Percentiles rank a stretch among this genome's conserved stretches.
These are phyloP conservation scores for Tromatobia lineatoria DNA, from an alignment of 2,888 invertebrate genomes.

Conservation along the genomic window DNA sequence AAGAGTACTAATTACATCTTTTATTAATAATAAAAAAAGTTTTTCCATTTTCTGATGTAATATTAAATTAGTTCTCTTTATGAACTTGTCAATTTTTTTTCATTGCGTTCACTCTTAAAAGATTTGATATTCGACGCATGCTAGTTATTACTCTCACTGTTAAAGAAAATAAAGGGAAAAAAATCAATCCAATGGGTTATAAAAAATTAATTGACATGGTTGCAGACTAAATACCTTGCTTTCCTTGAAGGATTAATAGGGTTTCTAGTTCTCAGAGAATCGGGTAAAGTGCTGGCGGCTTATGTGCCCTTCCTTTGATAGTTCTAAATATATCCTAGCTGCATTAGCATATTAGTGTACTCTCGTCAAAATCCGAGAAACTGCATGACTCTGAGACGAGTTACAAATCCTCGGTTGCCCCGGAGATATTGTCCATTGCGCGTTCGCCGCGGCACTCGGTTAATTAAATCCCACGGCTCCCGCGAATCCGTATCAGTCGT, in stretches of 20 bases:
- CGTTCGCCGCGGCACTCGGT: slow-evolving; percentile 34
- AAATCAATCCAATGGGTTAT: background rate
- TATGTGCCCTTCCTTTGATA: slow-evolving; percentile 17
- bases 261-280: background rate
- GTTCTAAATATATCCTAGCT: slow-evolving; percentile 16
- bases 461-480: slow-evolving; percentile 56
- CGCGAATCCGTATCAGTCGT: slow-evolving; percentile 42
- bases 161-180: background rate
- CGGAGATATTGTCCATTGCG: slow-evolving; percentile 48
- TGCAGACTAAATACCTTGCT: background rate
- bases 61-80: too few species aligned
- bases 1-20: too few species aligned
- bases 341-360: slow-evolving; percentile 1
- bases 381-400: background rate
- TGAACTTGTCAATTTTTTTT: too few species aligned
- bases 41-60: too few species aligned
- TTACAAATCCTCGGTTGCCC: slow-evolving; percentile 26
- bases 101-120: too few species aligned
- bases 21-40: too few species aligned
- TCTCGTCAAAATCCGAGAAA: slow-evolving; percentile 8
- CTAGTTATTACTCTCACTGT: too few species aligned
- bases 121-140: too few species aligned
- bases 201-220: background rate
- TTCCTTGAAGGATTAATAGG: background rate
- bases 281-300: slow-evolving; percentile 16